Conservation (phyloP, 1,140 invertebrate species). For the Pemphigus obesinymphae region DNA sequence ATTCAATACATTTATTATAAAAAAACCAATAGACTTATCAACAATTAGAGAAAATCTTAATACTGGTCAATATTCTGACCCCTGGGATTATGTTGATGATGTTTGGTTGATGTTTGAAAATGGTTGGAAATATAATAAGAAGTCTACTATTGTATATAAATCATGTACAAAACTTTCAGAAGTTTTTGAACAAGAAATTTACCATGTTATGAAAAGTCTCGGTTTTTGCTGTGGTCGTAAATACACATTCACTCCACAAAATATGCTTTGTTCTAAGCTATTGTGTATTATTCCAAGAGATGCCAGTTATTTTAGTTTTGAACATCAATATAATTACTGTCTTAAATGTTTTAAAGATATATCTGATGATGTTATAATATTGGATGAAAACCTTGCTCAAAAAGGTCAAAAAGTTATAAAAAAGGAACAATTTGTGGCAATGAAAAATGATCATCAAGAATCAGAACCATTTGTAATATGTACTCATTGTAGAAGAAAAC, state of each 20-base stretch:
- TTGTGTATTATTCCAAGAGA: slow-evolving; percentile 97
- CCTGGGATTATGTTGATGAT: slow-evolving; percentile 99
- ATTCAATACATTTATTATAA: too few relatives aligned
- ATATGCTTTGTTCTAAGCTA: slow-evolving; percentile 98
- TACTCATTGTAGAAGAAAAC: slow-evolving; percentile 89
- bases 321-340: slow-evolving; percentile 99
- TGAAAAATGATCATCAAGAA: slow-evolving; percentile 98
- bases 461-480: slow-evolving; percentile 95
- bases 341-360: slow-evolving; percentile 99
- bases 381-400: slow-evolving; percentile 94
- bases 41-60: slow-evolving; percentile 94
- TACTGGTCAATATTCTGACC: slow-evolving; percentile 90
- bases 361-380: slow-evolving; percentile 92
- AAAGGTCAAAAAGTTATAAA: slow-evolving; percentile 88
- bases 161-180: slow-evolving; percentile 98
- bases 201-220: slow-evolving; percentile 95
- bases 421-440: slow-evolving; percentile 94
- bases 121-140: slow-evolving; percentile 98
- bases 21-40: slow-evolving; percentile 96
- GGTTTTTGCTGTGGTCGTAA: slow-evolving; percentile 99
- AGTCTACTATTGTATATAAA: slow-evolving; percentile 95
- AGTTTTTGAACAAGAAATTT: slow-evolving; percentile 96
- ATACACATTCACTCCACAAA: slow-evolving; percentile 98
- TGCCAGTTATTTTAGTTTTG: slow-evolving; percentile 96
- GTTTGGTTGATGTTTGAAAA: slow-evolving; percentile 99